Base-by-base conservation (phyloP, 2,113 vertebrate species). In the Eurypyga helias region DNA sequence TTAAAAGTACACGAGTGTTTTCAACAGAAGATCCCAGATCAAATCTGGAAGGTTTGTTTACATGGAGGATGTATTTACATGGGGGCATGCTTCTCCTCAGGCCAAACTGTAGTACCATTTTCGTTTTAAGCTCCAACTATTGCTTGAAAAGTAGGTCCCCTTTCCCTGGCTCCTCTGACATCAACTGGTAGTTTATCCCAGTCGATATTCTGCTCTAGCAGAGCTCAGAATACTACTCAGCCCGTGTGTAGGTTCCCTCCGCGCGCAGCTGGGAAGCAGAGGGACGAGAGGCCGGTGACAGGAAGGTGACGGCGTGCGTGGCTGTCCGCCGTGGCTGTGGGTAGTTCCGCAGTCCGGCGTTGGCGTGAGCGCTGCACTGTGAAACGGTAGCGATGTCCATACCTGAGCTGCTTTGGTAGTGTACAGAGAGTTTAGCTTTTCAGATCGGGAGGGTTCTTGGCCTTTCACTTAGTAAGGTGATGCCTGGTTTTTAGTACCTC, bases 191-290 rank as follows among this genome's bases (percentile, higher is more conserved):
- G 61, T 81, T 62, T 61, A 78, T 78, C 28, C 13, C 33, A 49
- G 33, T 36, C 82, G 46, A 29, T 72, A 28, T 2, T 61, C n/a
- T 76, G 28, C 34, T 73, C 28, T 89, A 33, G 20, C 52, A 80
- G 75, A n/a, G 60, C 49, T 84, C 67, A 38, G 7, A 51, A 15
- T 18, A 1, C 6, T 33, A 3, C 34, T 46, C 2, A 34, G 48
- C 4, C 15, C 5, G 4, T 11, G 13, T 10, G 72, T 54, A 5
- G 57, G 9, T n/a, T 83, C 61, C 46, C 43, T 38, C 69, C 11
- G 60, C 62, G 2, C 15, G 0, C 10, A 2, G 38, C 1, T 20
- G 28, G 64, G 46, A 15, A 13, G 23, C 0, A 1, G 29, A 3
- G 67, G 89, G 82, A 7, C 28, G 1, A 28, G 46, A 61, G 80